Percentiles rank a stretch among this genome's conserved stretches.
Conservation (phyloP, 2,113 vertebrate genomes). For the Pipa parva region DNA sequence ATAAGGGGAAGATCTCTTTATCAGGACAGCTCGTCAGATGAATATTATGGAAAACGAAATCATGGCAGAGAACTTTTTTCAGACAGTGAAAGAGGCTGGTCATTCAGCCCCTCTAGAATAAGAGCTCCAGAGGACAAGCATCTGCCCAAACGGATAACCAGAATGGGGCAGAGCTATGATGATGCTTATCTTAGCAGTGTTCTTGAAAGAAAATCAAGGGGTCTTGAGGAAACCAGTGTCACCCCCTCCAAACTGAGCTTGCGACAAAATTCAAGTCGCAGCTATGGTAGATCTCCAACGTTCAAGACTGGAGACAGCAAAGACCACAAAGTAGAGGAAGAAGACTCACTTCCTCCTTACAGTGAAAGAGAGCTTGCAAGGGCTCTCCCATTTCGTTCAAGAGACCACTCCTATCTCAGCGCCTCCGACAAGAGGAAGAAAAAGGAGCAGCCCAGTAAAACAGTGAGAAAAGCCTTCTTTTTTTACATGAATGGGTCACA, state of each 20-base stretch:
- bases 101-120: slow-evolving; percentile 68
- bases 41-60: slow-evolving; percentile 60
- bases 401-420: slow-evolving; percentile 62
- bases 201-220: slow-evolving; percentile 76
- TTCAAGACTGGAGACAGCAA: slow-evolving; percentile 60
- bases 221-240: slow-evolving; percentile 69
- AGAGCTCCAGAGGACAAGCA: slow-evolving; percentile 69
- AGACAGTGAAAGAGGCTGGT: slow-evolving; percentile 63
- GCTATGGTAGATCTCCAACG: slow-evolving; percentile 64
- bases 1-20: slow-evolving; percentile 52
- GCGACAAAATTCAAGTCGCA: slow-evolving; percentile 62
- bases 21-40: slow-evolving; percentile 60
- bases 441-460: slow-evolving; percentile 76
- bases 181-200: slow-evolving; percentile 72
- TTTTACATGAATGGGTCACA: slow-evolving; percentile 47
- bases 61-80: slow-evolving; percentile 55
- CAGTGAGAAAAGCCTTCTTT: slow-evolving; percentile 67
- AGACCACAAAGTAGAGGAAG: slow-evolving; percentile 55
- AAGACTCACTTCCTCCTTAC: slow-evolving; percentile 74
- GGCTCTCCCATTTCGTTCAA: slow-evolving; percentile 62
- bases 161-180: slow-evolving; percentile 75
- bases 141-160: slow-evolving; percentile 68
- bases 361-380: slow-evolving; percentile 72
- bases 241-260: slow-evolving; percentile 77
- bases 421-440: slow-evolving; percentile 69